Evolutionary conservation across 2,113 vertebrate species (phyloP).

Genomic region (Uropsilus gracilis): DNA sequence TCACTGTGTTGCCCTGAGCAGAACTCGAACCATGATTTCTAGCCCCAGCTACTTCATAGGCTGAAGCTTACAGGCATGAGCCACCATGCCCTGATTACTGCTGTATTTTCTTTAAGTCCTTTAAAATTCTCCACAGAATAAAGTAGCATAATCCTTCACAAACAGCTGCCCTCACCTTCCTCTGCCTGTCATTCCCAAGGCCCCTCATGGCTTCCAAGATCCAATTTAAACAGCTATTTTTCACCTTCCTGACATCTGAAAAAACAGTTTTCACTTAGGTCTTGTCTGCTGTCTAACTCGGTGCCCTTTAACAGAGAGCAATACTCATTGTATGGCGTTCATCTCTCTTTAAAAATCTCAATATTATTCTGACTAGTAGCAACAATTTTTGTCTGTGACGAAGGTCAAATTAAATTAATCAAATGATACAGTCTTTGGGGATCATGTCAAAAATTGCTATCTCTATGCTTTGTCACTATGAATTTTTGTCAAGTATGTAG

Average conservation of each 20-base stretch:
- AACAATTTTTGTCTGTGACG: not conserved
- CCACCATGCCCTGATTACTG: too few relatives aligned
- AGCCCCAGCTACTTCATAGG: too few relatives aligned
- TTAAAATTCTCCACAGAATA: not conserved
- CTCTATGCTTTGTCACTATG: constrained; percentile 40
- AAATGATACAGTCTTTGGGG: constrained; percentile 4
- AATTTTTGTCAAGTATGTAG: constrained; percentile 47
- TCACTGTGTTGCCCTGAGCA: too few relatives aligned
- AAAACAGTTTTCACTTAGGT: not conserved
- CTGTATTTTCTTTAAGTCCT: not conserved
- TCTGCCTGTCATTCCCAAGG: not conserved
- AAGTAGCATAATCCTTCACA: not conserved
- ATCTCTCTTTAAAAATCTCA: not conserved
- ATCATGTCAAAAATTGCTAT: constrained; percentile 32
- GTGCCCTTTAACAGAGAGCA: not conserved
- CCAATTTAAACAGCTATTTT: constrained; percentile 31
- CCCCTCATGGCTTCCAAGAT: not conserved
- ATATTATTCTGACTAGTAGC: not conserved
- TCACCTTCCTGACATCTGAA: not conserved
- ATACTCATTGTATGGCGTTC: not conserved
- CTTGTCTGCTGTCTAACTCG: not conserved
- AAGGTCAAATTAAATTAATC: constrained; percentile 61
- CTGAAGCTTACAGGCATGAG: too few relatives aligned
- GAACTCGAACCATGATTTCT: too few relatives aligned
- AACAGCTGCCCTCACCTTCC: not conserved